These are phyloP conservation scores for Perca flavescens DNA, from an alignment of 2,113 vertebrate species.

Conservation along the genomic window DNA sequence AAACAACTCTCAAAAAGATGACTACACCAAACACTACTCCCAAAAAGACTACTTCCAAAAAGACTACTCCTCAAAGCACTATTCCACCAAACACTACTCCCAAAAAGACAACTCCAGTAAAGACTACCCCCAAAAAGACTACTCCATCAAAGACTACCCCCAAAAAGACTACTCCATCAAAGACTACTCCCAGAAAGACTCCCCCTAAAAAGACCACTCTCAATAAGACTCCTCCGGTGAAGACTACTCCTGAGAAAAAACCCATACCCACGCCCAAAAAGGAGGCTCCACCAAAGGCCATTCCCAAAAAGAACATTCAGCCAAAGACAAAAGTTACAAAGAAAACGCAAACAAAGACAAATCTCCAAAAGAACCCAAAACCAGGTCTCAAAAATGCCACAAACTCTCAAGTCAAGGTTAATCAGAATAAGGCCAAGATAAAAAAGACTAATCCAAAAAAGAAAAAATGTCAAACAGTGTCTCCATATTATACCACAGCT, in stretches of 20 bases:
- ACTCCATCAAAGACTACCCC: background rate
- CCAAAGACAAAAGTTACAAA: constrained; percentile 53
- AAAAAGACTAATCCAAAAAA: constrained; percentile 56
- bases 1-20: background rate
- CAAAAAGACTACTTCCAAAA: constrained; percentile 25
- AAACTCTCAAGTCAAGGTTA: constrained; percentile 31
- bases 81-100: background rate
- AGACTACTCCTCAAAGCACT: background rate
- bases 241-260: constrained; percentile 8
- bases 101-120: constrained; percentile 8
- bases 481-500: constrained; percentile 27
- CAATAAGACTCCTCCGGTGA: constrained; percentile 13
- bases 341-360: constrained; percentile 41
- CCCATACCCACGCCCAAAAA: constrained; percentile 39
- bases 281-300: constrained; percentile 27
- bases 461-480: constrained; percentile 11
- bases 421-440: constrained; percentile 31
- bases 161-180: background rate
- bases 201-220: background rate
- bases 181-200: background rate
- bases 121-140: background rate
- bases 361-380: constrained; percentile 47
- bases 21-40: background rate
- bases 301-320: constrained; percentile 34
- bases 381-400: constrained; percentile 17